phyloP scores from a whole-genome alignment of 2,888 invertebrate species.

The Psococerastis gibbosa region DNA sequence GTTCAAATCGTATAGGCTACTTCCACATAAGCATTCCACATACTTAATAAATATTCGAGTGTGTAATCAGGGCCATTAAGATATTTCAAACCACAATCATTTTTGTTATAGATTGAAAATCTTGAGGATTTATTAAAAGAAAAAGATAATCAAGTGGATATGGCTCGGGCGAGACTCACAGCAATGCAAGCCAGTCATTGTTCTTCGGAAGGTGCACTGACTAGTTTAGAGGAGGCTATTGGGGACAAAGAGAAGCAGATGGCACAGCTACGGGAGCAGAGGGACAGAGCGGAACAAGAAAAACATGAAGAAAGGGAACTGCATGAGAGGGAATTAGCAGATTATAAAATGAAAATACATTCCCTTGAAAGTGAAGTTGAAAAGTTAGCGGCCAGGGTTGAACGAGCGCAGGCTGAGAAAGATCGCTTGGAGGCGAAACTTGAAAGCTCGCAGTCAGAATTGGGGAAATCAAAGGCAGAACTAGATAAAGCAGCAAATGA shows the following conservation, averaged over 20 bases:
- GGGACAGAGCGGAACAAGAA: conserved; percentile 88
- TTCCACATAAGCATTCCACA: no score
- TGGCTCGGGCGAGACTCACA: conserved; percentile 73
- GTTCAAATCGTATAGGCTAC: no score
- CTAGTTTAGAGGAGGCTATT: conserved; percentile 85
- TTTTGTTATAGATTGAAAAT: conserved; percentile 66
- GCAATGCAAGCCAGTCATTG: conserved; percentile 92
- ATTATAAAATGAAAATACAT: conserved; percentile 87
- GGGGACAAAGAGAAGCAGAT: conserved; percentile 96
- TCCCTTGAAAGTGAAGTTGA: conserved; percentile 81
- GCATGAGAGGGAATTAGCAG: conserved; percentile 70
- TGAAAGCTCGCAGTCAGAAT: conserved; percentile 80
- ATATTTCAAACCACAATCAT: neutral
- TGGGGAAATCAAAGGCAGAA: conserved; percentile 87
- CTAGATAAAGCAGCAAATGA: conserved; percentile 80
- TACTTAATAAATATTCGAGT: conserved; percentile 10
- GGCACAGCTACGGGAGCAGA: conserved; percentile 78
- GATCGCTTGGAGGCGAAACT: conserved; percentile 78
- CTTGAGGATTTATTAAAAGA: conserved; percentile 92
- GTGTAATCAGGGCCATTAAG: no score
- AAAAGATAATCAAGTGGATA: conserved; percentile 94
- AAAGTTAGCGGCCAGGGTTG: conserved; percentile 67
- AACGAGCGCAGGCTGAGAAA: conserved; percentile 76
- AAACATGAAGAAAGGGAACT: conserved; percentile 84
- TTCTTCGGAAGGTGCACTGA: conserved; percentile 80